Base-by-base conservation (phyloP, 2,797 vertebrate species). In the Todus mexicanus region DNA sequence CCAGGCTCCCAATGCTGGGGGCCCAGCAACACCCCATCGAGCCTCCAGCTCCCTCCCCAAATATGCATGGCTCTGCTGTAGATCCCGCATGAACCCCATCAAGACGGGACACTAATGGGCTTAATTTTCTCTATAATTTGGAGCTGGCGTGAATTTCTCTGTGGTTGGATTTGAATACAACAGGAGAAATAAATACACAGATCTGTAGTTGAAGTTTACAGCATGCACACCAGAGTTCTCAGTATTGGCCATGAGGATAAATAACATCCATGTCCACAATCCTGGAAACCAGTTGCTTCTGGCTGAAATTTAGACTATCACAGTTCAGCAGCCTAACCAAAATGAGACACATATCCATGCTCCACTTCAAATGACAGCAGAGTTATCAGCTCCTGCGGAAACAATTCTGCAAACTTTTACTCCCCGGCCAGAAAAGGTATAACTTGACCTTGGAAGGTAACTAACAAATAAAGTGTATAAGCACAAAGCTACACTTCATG, bases 1-100 rank as follows among this genome's bases (percentile, higher is more conserved):
- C 23, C 1, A 2, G 27, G 33, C 15, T 84, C 57, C 15, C 0
- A 1, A 11, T 0, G 1, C 31, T 9, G 43, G 19, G 12, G 48
- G 31, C 43, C 51, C 61, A 80, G 7, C 1, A 2, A 61, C 15
- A 70, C 14, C 13, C 12, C 31, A 51, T 7, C 1, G 1, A 16
- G 18, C 11, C 31, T 84, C 59, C 78, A 59, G 26, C 5, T 90
- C 50, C 47, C 51, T 26, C 15, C 27, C 14, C 11, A 56, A 65
- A 63, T 31, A 48, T 0, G 1, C 48, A 23, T 3, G 2, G 27
- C 31, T 83, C 37, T 17, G 43, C 5, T 2, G 18, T 7, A 54
- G 12, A 69, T 2, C 20, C 38, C 21, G 6, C 27, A 38, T 25
- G 42, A 72, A 42, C 11, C 42, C 61, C 3, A 1, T 15, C 1